Percentiles rank a stretch among this genome's conserved stretches.
Conservation (phyloP, 2,113 vertebrate genomes). For the Nothocercus julius region DNA sequence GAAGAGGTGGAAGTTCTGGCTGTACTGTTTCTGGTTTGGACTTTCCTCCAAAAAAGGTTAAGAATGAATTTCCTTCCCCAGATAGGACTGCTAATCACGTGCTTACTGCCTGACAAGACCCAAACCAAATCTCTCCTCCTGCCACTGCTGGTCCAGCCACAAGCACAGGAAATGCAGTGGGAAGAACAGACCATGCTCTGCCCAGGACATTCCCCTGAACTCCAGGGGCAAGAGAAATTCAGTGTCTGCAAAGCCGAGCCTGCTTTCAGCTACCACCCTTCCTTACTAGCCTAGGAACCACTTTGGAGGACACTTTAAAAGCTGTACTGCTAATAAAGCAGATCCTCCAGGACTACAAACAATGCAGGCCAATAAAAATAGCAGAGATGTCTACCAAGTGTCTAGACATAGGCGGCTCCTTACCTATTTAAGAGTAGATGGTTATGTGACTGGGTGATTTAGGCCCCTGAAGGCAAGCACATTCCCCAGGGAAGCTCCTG, state of each 20-base stretch:
- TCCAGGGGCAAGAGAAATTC: background rate
- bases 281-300: background rate
- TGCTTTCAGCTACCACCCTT: background rate
- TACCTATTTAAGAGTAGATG: background rate
- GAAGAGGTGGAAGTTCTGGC: background rate
- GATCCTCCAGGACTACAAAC: background rate
- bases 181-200: background rate
- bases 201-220: background rate
- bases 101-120: background rate
- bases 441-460: background rate
- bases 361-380: background rate
- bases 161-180: rapidly evolving
- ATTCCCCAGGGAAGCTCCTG: background rate
- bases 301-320: background rate
- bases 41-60: background rate
- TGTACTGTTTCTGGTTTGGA: background rate
- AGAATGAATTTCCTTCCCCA: background rate
- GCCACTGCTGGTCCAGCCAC: background rate
- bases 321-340: background rate
- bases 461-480: background rate
- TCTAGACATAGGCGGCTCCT: background rate
- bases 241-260: background rate
- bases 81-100: background rate
- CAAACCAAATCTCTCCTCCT: background rate
- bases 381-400: background rate